phyloP scores from a whole-genome alignment of 2,797 vertebrate species.

The Dendrocincla tyrannina region DNA sequence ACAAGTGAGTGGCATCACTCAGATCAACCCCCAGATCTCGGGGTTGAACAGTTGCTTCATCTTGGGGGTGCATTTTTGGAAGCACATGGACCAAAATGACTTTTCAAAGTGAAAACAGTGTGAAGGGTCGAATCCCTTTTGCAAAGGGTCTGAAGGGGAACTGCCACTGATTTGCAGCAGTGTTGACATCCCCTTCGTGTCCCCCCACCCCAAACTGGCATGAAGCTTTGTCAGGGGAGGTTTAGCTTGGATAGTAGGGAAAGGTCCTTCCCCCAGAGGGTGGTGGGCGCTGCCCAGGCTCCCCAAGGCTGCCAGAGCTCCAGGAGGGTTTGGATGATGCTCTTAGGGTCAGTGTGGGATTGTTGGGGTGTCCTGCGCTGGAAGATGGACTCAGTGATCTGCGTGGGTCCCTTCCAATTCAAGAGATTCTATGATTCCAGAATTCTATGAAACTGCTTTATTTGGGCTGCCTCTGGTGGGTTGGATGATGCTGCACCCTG shows the following conservation, averaged over 20 bases:
- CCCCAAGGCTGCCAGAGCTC: background rate
- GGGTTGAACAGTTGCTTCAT: fast-evolving
- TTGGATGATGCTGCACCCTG: fast-evolving
- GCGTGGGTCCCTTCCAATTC: too few species aligned
- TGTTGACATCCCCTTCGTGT: fast-evolving
- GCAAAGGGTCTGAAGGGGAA: background rate
- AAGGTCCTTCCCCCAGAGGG: background rate
- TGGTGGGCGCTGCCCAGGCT: background rate
- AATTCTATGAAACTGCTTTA: fast-evolving
- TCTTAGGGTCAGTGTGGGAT: background rate
- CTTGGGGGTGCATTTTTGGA: fast-evolving
- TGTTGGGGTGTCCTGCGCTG: background rate
- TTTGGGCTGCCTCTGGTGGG: fast-evolving
- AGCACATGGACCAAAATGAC: fast-evolving
- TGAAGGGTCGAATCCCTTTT: too few species aligned
- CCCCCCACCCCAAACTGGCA: fast-evolving
- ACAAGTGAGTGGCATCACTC: fast-evolving
- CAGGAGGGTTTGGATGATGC: background rate
- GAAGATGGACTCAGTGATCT: background rate
- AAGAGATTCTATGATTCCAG: fast-evolving
- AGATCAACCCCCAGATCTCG: fast-evolving
- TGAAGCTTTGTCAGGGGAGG: background rate
- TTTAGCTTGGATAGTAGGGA: fast-evolving
- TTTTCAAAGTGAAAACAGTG: fast-evolving
- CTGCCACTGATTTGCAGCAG: fast-evolving